A percentile compares a stretch with the other conserved stretches of the same genome.
Conservation (phyloP, 2,888 invertebrate genomes). For the Chironomus tentans region DNA sequence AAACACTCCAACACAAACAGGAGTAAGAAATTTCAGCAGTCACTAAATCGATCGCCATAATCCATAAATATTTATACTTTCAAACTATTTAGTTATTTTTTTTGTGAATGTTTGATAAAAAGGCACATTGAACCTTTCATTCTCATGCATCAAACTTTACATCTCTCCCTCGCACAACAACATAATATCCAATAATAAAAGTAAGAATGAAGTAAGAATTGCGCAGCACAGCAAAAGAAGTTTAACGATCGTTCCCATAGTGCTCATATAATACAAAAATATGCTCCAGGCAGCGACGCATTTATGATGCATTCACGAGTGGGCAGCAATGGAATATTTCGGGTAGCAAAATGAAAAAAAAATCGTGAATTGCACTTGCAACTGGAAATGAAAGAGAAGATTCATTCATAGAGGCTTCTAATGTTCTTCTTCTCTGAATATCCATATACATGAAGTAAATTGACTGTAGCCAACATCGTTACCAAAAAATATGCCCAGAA, state of each 20-base stretch:
- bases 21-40: too few relatives aligned
- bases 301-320: not conserved
- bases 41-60: not conserved
- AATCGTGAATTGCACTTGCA: conserved; percentile 23
- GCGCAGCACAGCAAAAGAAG: not conserved
- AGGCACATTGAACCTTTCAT: conserved; percentile 16
- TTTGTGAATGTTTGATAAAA: not conserved
- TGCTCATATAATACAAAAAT: not conserved
- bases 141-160: conserved; percentile 6
- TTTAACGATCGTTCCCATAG: not conserved
- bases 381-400: conserved; percentile 9
- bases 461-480: too few relatives aligned
- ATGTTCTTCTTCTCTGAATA: not conserved
- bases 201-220: too few relatives aligned
- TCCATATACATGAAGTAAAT: too few relatives aligned
- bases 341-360: not conserved
- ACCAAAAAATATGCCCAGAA: not conserved
- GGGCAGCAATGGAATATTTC: not conserved
- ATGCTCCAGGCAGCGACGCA: not conserved
- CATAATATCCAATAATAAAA: too few relatives aligned
- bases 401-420: not conserved
- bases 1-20: too few relatives aligned
- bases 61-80: not conserved
- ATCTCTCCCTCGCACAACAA: too few relatives aligned
- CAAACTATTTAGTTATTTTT: too few relatives aligned